Base-by-base conservation (phyloP, 2,888 invertebrate species). In the Phania funesta region DNA sequence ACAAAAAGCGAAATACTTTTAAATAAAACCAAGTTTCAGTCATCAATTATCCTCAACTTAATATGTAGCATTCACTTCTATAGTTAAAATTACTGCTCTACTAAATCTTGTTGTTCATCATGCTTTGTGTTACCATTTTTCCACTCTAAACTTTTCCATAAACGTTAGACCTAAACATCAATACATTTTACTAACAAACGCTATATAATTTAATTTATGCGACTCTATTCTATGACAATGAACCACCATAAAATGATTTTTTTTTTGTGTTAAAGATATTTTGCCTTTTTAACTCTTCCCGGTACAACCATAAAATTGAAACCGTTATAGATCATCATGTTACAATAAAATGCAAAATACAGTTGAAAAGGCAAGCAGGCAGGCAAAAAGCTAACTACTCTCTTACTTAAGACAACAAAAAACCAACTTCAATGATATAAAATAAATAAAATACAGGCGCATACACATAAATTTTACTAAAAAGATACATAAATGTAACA, bases 401-500 rank as follows among this genome's bases (percentile, higher is more conserved):
- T n/a, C 18, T 29, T 13, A 7, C 18, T 13, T 32, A 29, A 16
- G n/a, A 70, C 16, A 16, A 48, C 6, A 56, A 46, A 26, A 26
- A 48, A 26, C 16, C 62, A 54, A 75, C 48, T 11, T 54, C 38
- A 71, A 60, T 74, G 41, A 56, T 68, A 67, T 52, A 64, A 65
- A 65, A 78, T 62, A 62, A 78, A 83, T 80, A 65, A 70, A 74
- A 76, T 83, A 64, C 48, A 64, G 71, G 71, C 78, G 77, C 80
- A 74, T 70, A 58, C 73, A 80, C 84, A 84, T 84, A 83, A 80
- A 84, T 83, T 71, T 82, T 48, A 20, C 41, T 26, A 44, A 65
- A 50, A 76, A 58, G 64, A 84, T n/a, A 80, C 84, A 84, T 84
- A 85, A 86, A 85, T 86, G 85, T 86, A 86, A 86, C 86, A 86